Evolutionary conservation across 1,140 invertebrate genomes (phyloP), one percentile per base, ranked within the genome.

Genomic region (Platyura marginata): DNA sequence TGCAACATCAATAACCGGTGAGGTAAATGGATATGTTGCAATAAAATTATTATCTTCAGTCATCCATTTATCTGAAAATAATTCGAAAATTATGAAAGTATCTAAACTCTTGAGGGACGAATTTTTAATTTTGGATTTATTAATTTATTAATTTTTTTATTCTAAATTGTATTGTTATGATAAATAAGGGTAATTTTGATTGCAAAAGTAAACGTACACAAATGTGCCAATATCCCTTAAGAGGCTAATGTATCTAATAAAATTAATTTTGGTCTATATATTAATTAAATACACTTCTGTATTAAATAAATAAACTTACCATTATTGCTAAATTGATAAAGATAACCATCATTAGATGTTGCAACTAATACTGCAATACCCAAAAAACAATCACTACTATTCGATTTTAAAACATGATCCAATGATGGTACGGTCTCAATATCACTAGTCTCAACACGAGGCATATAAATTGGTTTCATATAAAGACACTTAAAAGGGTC

Each of bases 11-110:
- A 69, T 66, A 11, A 83, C 72, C 2, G 75, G 71, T 1, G 79
- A 74, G 1, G 79, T 84, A 45, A 83, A 82, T 4, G 73, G 71
- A 53, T 82, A 83, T 9, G 55, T 51, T 25, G 57, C 55, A 23
- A 61, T 51, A 1, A 54, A 56, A 41, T 61, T 59, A 21, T 54
- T 56, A 33, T 61, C 61, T 39, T 61, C 58, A 34, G 49, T 57
- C 22, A 57, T 57, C 58, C 58, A 61, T 45, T 59, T 61, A 13
- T 33, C 41, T 42, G 21, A 4, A 41, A 32, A 9, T 8, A 10
- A 8, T 29, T 29, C 13, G 13, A 36, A 36, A 36, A 36, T 8
- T 36, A 5, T 5, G 15, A 36, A 9, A 36, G 15, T 36, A 36
- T 9, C 5, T 36, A 9, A 9, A 36, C n/a, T n/a, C n/a, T n/a